Evolutionary conservation across 1,140 invertebrate species (phyloP).

Genomic region (Microvelia longipes): DNA sequence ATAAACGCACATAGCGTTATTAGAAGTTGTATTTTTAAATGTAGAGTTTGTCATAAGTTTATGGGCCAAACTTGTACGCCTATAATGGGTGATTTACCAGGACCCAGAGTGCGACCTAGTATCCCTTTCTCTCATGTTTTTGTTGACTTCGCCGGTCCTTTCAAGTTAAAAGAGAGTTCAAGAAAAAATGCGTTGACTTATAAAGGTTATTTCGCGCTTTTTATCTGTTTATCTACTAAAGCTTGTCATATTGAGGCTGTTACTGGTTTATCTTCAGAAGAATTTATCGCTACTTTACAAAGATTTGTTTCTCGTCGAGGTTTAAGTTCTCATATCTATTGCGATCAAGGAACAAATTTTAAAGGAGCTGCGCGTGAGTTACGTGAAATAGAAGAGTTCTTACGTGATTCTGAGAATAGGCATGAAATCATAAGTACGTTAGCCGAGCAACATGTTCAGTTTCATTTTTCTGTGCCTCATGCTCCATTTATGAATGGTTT

Average conservation of each 20-base stretch:
- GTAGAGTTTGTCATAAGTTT: neutral
- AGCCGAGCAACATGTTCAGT: neutral
- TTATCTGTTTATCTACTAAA: slow-evolving; percentile 22
- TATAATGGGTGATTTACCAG: neutral
- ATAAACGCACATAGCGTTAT: neutral
- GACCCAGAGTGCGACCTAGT: slow-evolving; percentile 3
- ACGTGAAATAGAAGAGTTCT: slow-evolving; percentile 12
- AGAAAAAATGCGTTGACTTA: slow-evolving; percentile 5
- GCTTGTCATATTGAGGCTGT: slow-evolving; percentile 26
- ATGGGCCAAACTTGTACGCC: neutral
- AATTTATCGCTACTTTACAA: slow-evolving; percentile 24
- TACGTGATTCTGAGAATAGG: neutral
- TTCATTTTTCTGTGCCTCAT: neutral
- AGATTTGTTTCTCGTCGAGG: slow-evolving; percentile 27
- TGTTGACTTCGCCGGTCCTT: slow-evolving; percentile 29
- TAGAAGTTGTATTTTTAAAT: neutral
- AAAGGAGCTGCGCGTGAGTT: slow-evolving; percentile 25
- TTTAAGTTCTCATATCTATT: slow-evolving; percentile 20
- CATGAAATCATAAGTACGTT: neutral
- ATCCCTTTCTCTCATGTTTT: slow-evolving; percentile 25
- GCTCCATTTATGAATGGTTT: neutral
- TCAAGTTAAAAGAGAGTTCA: slow-evolving; percentile 10
- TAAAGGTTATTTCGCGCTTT: slow-evolving; percentile 23
- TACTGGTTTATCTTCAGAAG: slow-evolving; percentile 18
- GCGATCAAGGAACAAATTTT: slow-evolving; percentile 31